These are phyloP conservation scores for Coenonympha arcania DNA, from an alignment of 2,888 invertebrate species.

Conservation along the genomic window DNA sequence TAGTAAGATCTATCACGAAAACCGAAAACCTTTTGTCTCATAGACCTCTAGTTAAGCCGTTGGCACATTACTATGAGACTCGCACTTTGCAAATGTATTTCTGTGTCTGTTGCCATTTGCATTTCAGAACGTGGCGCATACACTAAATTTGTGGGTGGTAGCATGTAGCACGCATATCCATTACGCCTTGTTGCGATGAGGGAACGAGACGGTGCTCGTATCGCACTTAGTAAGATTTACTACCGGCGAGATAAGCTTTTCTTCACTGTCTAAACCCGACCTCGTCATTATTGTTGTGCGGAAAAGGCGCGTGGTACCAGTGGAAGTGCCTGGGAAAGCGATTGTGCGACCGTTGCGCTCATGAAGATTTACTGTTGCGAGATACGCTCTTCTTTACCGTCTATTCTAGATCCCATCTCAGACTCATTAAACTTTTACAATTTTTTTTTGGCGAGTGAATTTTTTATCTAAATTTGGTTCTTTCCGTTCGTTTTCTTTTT, in stretches of 20 bases:
- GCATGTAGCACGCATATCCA: too few relatives aligned
- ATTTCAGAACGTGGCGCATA: too few relatives aligned
- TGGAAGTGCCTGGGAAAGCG: constrained; percentile 14
- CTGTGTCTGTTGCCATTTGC: too few relatives aligned
- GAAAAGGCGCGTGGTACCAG: constrained; percentile 2
- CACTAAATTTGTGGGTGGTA: too few relatives aligned
- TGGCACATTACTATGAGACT: too few relatives aligned
- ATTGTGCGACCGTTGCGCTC: constrained; percentile 14
- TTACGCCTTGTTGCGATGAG: too few relatives aligned
- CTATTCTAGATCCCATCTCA: constrained; percentile 39
- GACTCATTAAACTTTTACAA: constrained; percentile 32
- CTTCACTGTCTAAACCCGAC: constrained; percentile 5
- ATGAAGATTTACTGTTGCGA: constrained; percentile 49
- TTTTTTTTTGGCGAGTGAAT: background rate
- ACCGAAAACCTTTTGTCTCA: too few relatives aligned
- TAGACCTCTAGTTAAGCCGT: too few relatives aligned
- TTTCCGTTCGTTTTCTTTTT: background rate
- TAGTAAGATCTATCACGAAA: too few relatives aligned
- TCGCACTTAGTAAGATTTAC: constrained; percentile 1
- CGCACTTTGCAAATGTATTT: too few relatives aligned
- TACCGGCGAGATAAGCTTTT: constrained; percentile 7
- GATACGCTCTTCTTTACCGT: constrained; percentile 53
- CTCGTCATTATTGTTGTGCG: constrained; percentile 10
- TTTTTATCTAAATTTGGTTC: background rate
- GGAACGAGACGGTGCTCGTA: background rate